Base-by-base conservation (phyloP, 2,113 vertebrate genomes). In the Rhabdomys dilectus region DNA sequence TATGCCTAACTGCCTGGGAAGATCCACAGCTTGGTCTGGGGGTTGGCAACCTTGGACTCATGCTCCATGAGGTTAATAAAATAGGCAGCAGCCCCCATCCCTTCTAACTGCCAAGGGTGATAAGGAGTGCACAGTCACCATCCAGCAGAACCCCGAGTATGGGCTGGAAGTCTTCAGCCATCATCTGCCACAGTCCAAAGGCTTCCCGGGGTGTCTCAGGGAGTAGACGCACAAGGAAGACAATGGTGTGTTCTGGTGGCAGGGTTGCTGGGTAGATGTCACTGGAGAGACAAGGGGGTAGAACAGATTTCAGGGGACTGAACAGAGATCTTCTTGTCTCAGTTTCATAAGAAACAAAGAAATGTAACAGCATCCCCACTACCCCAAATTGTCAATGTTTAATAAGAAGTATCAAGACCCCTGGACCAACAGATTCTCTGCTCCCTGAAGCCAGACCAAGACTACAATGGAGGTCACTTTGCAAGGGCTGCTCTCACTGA, bases 161-260 rank as follows among this genome's bases (percentile, higher is more conserved):
- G 0, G 99, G 99, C 98, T 99, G 99, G 98, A 99, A 99, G 97
- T 99, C 99, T 82, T 99, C 98, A 0, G 99, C 99, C 0, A 98
- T 99, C 97, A 99, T 98, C 98, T 99, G 99, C 99, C 99, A 99
- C 48, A 99, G 98, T 0, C 99, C 98, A 0, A 99, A 99, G 66
- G 99, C 98, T 92, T 99, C 99, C 9, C 97, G 98, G 36, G 99
- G 99, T 0, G 99, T 99, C 11, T 99, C 99, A 0, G 99, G 99
- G 80, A 99, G 98, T 17, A 99, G 88, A n/a, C 99, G 99, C 97
- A 99, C 98, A 5, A 99, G 97, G 82, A 99, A 97, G 97, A 98
- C 98, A 70, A 99, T 98, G 85, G 99, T 99, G 98, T 99, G 98
- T 92, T 99, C 99, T 0, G 98, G 96, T 0, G 99, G 99, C 89